Conservation (phyloP, 1,140 invertebrate genomes). For the Drosophila parvula region DNA sequence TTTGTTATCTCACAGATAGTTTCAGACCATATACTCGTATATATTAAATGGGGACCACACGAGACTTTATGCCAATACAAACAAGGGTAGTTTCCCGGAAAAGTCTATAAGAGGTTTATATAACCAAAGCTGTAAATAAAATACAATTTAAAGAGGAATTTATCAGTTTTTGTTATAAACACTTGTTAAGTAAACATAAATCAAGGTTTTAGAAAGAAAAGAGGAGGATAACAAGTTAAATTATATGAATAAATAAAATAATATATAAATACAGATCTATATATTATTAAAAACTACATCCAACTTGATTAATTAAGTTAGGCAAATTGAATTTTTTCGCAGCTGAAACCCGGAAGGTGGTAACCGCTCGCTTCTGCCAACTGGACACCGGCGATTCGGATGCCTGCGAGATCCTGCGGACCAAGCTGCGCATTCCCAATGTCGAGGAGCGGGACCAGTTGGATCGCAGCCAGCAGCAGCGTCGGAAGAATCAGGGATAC, state of each 20-base stretch:
- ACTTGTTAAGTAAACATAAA: no score
- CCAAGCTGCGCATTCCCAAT: conserved; percentile 54
- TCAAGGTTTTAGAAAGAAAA: no score
- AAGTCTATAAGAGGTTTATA: background rate
- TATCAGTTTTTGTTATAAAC: no score
- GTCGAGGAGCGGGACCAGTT: conserved; percentile 38
- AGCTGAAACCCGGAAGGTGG: conserved; percentile 66
- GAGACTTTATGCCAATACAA: background rate
- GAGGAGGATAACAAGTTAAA: no score
- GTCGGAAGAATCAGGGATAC: conserved; percentile 47
- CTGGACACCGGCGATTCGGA: conserved; percentile 79
- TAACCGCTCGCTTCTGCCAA: conserved; percentile 79
- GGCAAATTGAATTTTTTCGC: no score
- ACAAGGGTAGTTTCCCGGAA: background rate
- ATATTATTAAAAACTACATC: no score
- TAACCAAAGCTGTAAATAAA: no score
- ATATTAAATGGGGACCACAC: background rate
- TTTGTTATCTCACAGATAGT: conserved; percentile 6
- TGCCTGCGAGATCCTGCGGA: conserved; percentile 71
- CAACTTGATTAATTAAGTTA: no score
- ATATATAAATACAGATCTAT: no score
- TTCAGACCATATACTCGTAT: conserved; percentile 3
- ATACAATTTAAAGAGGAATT: background rate
- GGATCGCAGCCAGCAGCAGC: conserved; percentile 42
- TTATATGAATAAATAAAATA: background rate